Conservation (phyloP, 2,113 vertebrate species). For the Pyxicephalus adspersus region DNA sequence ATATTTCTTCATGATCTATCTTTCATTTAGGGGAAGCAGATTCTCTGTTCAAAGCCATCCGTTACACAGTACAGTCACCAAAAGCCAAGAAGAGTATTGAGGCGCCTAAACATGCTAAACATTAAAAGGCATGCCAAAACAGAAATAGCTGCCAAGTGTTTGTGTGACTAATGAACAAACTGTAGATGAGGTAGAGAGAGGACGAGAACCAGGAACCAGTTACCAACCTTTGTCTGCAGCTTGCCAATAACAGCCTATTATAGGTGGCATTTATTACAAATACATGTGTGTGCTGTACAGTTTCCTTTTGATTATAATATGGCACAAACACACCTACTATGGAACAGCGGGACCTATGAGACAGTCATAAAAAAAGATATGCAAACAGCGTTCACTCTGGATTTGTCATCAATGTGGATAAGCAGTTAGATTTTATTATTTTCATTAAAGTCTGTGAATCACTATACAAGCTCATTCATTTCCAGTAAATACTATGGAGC, state of each 20-base stretch:
- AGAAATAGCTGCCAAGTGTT: neutral
- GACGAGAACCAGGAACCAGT: neutral
- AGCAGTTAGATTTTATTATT: too few species aligned
- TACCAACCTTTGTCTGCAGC: conserved; percentile 4
- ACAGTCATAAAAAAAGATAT: too few species aligned
- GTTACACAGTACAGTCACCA: neutral
- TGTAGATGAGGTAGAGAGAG: conserved; percentile 1
- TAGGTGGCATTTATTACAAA: conserved; percentile 6
- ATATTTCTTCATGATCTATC: too few species aligned
- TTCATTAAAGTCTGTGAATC: too few species aligned
- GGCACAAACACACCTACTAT: neutral
- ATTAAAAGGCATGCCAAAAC: too few species aligned
- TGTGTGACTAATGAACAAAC: neutral
- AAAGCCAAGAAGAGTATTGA: too few species aligned
- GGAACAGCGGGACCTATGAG: neutral
- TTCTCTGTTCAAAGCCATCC: neutral
- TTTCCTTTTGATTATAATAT: neutral
- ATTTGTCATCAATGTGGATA: too few species aligned
- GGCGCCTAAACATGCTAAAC: too few species aligned
- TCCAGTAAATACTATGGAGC: too few species aligned
- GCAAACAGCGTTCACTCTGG: too few species aligned
- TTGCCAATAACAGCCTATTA: conserved; percentile 29
- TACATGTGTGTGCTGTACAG: conserved; percentile 3
- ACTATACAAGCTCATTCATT: too few species aligned
- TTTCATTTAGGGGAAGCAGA: neutral